Evolutionary conservation across 2,888 invertebrate genomes (phyloP), one percentile per base, ranked within the genome.

Genomic region (Scaptomyza parva): DNA sequence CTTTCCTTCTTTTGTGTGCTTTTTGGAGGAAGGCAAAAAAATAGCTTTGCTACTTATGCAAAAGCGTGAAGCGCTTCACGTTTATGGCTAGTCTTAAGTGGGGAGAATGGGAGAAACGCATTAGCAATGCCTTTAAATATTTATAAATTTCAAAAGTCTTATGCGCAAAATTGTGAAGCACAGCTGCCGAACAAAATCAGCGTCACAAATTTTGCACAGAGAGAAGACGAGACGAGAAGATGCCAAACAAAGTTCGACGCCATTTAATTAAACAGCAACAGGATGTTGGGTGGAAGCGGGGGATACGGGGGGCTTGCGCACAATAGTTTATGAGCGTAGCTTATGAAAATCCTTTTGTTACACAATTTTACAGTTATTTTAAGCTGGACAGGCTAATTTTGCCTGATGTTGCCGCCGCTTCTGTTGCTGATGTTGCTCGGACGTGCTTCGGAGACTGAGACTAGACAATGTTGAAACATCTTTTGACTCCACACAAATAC

Each of bases 301-400:
- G 41, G 17, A 5, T n/a, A 4, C 30, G 17, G 37, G 57, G 35
- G 58, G 18, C 40, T 9, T 37, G 0, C 3, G 41, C 63, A 67
- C 76, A 86, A 86, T 83, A 83, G 83, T 83, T 83, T 86, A 83
- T 83, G 86, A 78, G 80, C 78, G 61, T 45, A 83, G 86, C 83
- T 83, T 83, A 83, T 83, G 86, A 83, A 83, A 83, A 84, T 86
- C 86, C 86, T 86, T 84, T 84, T 84, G 86, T 84, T 86, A 86
- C 86, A 84, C 83, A 84, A 78, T 85, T 82, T 82, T 78, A 85
- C 81, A 82, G 81, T 82, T 85, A 85, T 82, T 82, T 75, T 82
- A 79, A 78, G 82, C 69, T 76, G 22, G 30, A n/a, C 39, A 33
- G 64, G 82, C 80, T 86, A 82, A 82, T 82, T 86, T 86, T 40